Evolutionary conservation across 2,888 invertebrate genomes (phyloP).

Genomic region (Julus scanicus): DNA sequence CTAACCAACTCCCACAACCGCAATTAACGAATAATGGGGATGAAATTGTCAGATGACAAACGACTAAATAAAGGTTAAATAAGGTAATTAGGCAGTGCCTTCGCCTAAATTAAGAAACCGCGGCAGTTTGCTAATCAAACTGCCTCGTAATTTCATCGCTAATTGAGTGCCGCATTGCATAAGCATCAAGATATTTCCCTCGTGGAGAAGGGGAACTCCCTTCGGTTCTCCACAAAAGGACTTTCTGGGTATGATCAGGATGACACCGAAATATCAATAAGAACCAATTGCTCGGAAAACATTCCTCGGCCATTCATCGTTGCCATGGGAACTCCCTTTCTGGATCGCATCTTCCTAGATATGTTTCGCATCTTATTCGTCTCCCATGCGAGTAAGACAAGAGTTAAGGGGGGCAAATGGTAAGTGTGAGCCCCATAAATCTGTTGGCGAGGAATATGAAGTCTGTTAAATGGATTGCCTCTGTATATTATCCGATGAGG

Average conservation of each 20-base stretch:
- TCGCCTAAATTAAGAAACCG: constrained; percentile 37
- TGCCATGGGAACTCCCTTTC: constrained; percentile 8
- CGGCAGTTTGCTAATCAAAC: constrained; percentile 29
- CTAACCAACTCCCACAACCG: neutral
- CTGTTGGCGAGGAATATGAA: constrained; percentile 24
- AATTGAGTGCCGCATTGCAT: neutral
- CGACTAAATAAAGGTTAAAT: neutral
- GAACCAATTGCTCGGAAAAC: neutral
- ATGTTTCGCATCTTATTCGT: neutral
- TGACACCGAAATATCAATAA: constrained; percentile 25
- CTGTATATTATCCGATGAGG: neutral
- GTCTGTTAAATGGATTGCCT: constrained; percentile 31
- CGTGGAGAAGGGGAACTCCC: neutral
- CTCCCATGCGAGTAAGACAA: neutral
- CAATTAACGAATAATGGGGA: neutral
- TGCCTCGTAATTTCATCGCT: neutral
- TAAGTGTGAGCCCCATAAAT: neutral
- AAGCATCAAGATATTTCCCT: neutral
- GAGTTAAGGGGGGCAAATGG: neutral
- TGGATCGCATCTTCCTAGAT: neutral
- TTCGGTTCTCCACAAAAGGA: neutral
- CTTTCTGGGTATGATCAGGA: neutral
- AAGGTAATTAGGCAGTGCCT: neutral
- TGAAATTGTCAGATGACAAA: neutral
- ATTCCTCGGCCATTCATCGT: neutral